These are phyloP conservation scores for Gobio occitaniae DNA, from an alignment of 2,797 vertebrate species.

Conservation along the genomic window DNA sequence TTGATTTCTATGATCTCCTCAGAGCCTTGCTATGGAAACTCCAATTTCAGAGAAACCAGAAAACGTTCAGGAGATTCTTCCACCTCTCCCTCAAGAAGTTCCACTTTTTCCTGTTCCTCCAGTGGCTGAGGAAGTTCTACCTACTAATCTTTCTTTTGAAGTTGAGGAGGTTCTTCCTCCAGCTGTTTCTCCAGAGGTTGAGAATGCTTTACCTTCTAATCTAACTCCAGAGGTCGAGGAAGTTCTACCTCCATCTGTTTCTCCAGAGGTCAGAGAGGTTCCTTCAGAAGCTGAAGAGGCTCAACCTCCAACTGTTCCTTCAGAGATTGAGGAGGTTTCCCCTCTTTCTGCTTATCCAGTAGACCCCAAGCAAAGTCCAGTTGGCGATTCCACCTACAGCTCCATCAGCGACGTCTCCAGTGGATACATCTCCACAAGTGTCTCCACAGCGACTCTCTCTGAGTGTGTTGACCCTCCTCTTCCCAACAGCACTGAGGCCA, in stretches of 20 bases:
- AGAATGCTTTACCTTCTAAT: neutral
- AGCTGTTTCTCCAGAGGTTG: neutral
- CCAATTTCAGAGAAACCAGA: slow-evolving; percentile 9
- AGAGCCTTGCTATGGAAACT: slow-evolving; percentile 10
- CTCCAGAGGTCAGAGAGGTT: neutral
- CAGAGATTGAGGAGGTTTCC: neutral
- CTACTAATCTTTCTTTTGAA: neutral
- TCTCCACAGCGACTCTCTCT: slow-evolving; percentile 91
- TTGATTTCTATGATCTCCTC: slow-evolving; percentile 6
- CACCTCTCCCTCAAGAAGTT: neutral
- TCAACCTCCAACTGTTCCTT: neutral
- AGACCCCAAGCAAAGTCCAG: neutral
- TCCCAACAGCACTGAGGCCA: slow-evolving; percentile 40
- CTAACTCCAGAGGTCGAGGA: neutral
- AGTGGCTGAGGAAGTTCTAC: neutral
- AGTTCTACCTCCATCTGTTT: too few species aligned
- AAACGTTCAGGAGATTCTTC: neutral
- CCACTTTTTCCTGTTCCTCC: neutral
- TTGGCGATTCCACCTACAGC: slow-evolving; percentile 75
- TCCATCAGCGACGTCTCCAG: slow-evolving; percentile 93
- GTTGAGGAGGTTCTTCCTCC: neutral
- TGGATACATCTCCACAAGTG: slow-evolving; percentile 93
- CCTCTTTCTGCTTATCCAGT: neutral
- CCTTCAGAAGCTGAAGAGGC: slow-evolving; percentile 13
- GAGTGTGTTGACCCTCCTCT: slow-evolving; percentile 79